phyloP scores from a whole-genome alignment of 2,797 vertebrate species.

The Arctocebus calabarensis region DNA sequence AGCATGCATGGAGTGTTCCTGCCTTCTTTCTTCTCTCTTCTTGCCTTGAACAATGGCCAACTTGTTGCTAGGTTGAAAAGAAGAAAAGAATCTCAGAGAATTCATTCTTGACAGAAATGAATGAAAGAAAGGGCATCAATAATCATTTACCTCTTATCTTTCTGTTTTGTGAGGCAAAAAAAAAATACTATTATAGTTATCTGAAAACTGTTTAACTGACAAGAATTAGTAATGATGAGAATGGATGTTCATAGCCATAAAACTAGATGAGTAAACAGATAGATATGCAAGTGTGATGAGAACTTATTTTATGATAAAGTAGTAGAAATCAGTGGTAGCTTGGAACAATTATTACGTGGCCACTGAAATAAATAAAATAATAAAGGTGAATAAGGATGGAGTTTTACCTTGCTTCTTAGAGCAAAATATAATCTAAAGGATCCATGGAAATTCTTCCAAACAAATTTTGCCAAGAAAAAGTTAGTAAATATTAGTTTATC shows the following conservation, averaged over 20 bases:
- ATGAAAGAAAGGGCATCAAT: not conserved
- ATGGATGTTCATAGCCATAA: not conserved
- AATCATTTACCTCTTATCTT: not conserved
- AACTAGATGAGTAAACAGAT: not conserved
- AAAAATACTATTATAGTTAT: not conserved
- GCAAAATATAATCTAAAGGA: not conserved
- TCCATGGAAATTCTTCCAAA: not conserved
- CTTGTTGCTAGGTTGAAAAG: not conserved
- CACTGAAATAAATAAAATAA: not conserved
- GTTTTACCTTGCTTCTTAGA: not conserved
- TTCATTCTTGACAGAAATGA: not conserved
- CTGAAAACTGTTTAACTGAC: conserved; percentile 19
- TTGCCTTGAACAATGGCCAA: not conserved
- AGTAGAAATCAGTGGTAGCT: not conserved
- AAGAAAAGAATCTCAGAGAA: not conserved
- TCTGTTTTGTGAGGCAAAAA: not conserved
- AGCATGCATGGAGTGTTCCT: no score
- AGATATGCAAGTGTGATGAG: not conserved
- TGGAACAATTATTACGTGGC: not conserved
- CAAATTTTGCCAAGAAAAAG: not conserved
- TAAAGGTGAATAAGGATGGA: not conserved
- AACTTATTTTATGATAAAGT: not conserved
- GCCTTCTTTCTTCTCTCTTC: not conserved
- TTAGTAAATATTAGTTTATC: not conserved
- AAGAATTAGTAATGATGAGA: not conserved